Conservation (phyloP, 2,113 vertebrate genomes). For the Tachycineta bicolor region DNA sequence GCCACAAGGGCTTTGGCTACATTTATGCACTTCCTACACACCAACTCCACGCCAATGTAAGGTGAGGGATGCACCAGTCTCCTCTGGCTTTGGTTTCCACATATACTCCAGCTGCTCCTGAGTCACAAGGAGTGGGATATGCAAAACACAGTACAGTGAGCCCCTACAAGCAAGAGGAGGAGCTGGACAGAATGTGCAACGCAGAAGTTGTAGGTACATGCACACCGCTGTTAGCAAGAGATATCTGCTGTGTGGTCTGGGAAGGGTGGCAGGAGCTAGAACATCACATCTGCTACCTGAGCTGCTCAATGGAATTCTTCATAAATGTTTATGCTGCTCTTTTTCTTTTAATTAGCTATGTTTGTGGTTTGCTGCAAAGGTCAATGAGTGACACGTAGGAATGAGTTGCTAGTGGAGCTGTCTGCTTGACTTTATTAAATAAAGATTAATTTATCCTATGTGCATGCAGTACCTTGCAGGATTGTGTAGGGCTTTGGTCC, state of each 20-base stretch:
- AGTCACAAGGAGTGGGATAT: neutral
- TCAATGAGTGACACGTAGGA: neutral
- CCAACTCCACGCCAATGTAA: fast-evolving
- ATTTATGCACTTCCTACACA: no score
- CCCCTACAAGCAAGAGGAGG: neutral
- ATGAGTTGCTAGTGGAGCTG: neutral
- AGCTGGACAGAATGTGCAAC: neutral
- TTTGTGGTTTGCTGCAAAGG: neutral
- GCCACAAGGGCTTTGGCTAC: neutral
- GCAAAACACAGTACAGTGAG: neutral
- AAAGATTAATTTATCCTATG: neutral
- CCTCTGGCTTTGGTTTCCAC: neutral
- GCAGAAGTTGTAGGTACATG: neutral
- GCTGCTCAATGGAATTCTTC: neutral
- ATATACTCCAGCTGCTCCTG: neutral
- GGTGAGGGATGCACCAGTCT: neutral
- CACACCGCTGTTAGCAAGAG: neutral
- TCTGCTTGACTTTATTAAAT: neutral
- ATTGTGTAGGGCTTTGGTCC: neutral
- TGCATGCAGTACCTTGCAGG: neutral
- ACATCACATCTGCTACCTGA: neutral
- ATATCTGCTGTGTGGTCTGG: neutral
- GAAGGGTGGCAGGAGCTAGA: neutral
- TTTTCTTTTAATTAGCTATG: neutral
- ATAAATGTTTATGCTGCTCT: neutral